Evolutionary conservation across 2,113 vertebrate species (phyloP).

Genomic region (Zosterops pallidus): DNA sequence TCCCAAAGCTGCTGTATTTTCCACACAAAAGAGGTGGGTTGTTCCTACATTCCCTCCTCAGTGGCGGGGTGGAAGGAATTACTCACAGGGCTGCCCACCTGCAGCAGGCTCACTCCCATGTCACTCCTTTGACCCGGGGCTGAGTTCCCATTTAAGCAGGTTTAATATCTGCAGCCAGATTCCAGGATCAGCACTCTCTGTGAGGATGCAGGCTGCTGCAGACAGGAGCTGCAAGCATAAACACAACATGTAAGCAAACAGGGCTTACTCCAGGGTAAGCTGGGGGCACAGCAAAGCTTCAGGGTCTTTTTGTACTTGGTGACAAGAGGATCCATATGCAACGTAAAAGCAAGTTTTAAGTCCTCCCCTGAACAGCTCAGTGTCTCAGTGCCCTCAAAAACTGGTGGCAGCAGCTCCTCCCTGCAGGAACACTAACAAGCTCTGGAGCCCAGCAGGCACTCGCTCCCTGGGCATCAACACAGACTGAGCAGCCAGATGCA

Average conservation of each 20-base stretch:
- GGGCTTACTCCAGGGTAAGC: background rate
- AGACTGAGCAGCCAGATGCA: background rate
- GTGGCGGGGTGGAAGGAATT: background rate
- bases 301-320: background rate
- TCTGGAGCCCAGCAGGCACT: background rate
- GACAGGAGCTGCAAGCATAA: background rate
- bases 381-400: background rate
- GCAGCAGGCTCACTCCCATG: background rate
- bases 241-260: background rate
- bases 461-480: background rate
- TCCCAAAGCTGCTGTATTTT: background rate
- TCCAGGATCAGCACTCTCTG: background rate
- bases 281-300: background rate
- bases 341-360: background rate
- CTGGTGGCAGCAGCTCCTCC: conserved; percentile 6
- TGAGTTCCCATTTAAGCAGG: background rate
- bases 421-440: background rate
- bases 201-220: background rate
- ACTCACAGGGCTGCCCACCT: background rate
- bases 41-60: background rate
- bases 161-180: accelerated
- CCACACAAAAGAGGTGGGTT: background rate
- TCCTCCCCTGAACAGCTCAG: background rate
- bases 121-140: background rate
- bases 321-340: background rate